Evolutionary conservation across 2,797 vertebrate species (phyloP), one percentile per base, ranked within the genome.

Genomic region (Enteromius unitaeniatus): DNA sequence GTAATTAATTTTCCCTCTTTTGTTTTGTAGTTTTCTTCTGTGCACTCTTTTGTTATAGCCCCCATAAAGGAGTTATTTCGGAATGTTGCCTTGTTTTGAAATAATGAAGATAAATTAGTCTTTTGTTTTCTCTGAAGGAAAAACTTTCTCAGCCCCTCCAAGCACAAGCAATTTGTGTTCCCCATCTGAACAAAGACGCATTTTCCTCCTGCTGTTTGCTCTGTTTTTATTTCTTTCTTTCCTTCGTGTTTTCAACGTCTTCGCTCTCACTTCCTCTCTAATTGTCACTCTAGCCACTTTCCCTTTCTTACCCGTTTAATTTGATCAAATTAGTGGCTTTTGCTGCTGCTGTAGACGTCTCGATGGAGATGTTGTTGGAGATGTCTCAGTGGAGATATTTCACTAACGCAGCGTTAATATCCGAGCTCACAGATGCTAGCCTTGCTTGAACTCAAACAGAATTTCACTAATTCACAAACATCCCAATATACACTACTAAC

Each of bases 41-140:
- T 64, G 68, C n/a, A 45, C 79, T 45, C 55, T 85, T 68, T 86
- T 83, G 81, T 81, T 82, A 72, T 73, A 79, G 37, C 49, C 65
- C 53, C 80, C 51, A 53, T 77, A 84, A 83, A 45, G 80, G 60
- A 88, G 51, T 81, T 86, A 88, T 83, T 89, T 86, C 78, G 19
- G 75, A 89, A 82, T 87, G 83, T 84, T 85, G 88, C 85, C 84
- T 85, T 89, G 89, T 90, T 90, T 88, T 90, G 76, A 79, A 89
- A 87, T 90, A 91, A 90, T 91, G 88, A 87, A 91, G 89, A 90
- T 87, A 86, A 92, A 92, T 90, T 58, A 85, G 42, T 47, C 87
- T 84, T 89, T 91, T 91, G 88, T 92, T 89, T 87, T 84, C 62
- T 78, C 86, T 37, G 72, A 64, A 85, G 86, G 45, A 78, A 70